A percentile compares a stretch with the other conserved stretches of the same genome.
These are phyloP conservation scores for Enchytraeus crypticus DNA, from an alignment of 2,888 invertebrate species.

Conservation along the genomic window DNA sequence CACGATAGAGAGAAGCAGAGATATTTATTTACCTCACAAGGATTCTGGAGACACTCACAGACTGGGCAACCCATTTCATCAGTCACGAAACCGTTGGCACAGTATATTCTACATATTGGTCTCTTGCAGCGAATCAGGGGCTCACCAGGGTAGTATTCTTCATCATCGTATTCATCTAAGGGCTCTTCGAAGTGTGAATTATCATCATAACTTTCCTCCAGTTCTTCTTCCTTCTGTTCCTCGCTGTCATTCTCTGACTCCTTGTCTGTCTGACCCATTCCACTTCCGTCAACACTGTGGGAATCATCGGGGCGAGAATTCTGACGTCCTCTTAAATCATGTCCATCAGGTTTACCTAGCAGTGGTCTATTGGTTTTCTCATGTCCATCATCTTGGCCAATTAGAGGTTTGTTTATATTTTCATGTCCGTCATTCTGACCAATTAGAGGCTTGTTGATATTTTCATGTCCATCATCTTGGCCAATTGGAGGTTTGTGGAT, in stretches of 20 bases:
- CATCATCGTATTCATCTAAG: neutral
- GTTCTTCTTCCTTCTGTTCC: neutral
- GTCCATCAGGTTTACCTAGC: constrained; percentile 1
- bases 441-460: too few relatives aligned
- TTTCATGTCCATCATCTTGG: constrained; percentile 2
- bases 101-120: constrained; percentile 4
- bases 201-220: neutral
- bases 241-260: too few relatives aligned
- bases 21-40: constrained; percentile 4
- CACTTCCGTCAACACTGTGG: too few relatives aligned
- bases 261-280: too few relatives aligned
- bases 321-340: neutral
- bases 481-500: neutral
- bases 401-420: too few relatives aligned
- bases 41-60: constrained; percentile 13
- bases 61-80: constrained; percentile 8
- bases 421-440: too few relatives aligned
- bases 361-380: neutral
- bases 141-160: neutral
- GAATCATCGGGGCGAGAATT: too few relatives aligned
- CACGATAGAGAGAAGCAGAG: neutral
- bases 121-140: constrained; percentile 13
- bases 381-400: too few relatives aligned
- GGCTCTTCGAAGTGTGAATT: neutral
- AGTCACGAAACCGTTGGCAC: constrained; percentile 5